Evolutionary conservation across 2,888 invertebrate species (phyloP), one percentile per base, ranked within the genome.

Genomic region (Athalia cordata): DNA sequence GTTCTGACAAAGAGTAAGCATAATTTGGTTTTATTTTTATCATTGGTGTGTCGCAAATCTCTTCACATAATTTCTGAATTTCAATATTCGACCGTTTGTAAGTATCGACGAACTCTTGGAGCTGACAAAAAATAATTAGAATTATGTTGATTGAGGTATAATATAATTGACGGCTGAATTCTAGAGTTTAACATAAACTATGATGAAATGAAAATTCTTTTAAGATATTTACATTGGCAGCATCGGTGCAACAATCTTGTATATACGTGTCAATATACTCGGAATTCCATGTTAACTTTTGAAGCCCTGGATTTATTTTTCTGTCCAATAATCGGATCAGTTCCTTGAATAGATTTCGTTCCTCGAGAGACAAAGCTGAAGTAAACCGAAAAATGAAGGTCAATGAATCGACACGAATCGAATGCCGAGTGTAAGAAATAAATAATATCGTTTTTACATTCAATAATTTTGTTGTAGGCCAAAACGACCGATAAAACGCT

Each of bases 31-130:
- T 92, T 78, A 96, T 91, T 75, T 92, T 92, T 59, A 95, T 90
- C 67, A 96, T 88, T 0, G 93, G 92, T 0, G 93, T 93, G 82
- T 94, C 93, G 85, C 95, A 95, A 81, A 96, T 94, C 83, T 93
- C 92, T 88, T 96, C 95, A 90, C 95, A 95, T 81, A 94, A 93
- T 86, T 92, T 92, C 0, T 94, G 92, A 80, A 96, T 93, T 86
- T 94, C 94, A 4, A 93, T 84, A 89, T 97, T 97, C 80, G 95
- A 95, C 55, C 93, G 93, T 90, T 98, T 97, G 88, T 97, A 98
- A 13, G 95, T 94, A 78, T 96, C 95, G 5, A 97, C 91, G 83
- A 95, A 95, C 80, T 94, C 93, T 92, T 96, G 95, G 55, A 96
- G 90, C 93, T 95, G 85, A 77, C 91, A 91, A 67, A 78, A 62